A percentile compares a stretch with the other conserved stretches of the same genome.
phyloP scores from a whole-genome alignment of 2,797 vertebrate genomes.

The Rhinogobio ventralis region DNA sequence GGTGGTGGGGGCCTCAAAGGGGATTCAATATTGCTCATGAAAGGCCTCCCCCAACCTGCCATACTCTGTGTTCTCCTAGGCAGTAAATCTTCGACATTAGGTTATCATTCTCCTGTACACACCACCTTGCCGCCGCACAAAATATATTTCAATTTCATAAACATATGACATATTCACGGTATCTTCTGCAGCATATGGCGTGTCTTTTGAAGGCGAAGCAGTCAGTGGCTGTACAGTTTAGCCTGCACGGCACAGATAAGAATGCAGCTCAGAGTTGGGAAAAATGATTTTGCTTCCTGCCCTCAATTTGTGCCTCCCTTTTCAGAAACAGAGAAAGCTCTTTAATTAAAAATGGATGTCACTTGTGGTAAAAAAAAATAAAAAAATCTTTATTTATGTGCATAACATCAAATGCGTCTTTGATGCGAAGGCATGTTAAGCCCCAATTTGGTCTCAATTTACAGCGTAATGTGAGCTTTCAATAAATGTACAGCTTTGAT shows the following conservation, averaged over 20 bases:
- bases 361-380: constrained; percentile 38
- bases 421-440: constrained; percentile 27
- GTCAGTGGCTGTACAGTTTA: constrained; percentile 28
- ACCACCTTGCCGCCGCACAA: constrained; percentile 44
- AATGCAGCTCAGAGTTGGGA: constrained; percentile 22
- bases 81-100: constrained; percentile 70
- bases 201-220: constrained; percentile 39
- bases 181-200: constrained; percentile 41
- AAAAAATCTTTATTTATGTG: constrained; percentile 44
- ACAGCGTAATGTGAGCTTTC: not conserved
- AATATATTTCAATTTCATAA: constrained; percentile 48
- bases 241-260: constrained; percentile 45
- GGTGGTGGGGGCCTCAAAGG: constrained; percentile 65
- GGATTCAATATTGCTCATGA: constrained; percentile 75
- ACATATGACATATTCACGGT: constrained; percentile 20
- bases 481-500: constrained; percentile 21
- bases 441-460: constrained; percentile 19
- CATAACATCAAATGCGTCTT: constrained; percentile 19
- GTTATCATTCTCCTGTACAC: constrained; percentile 66
- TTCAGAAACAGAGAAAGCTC: constrained; percentile 37
- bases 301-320: constrained; percentile 15
- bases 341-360: constrained; percentile 53
- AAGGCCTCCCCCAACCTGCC: constrained; percentile 70
- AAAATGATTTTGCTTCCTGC: constrained; percentile 37
- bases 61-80: constrained; percentile 60